These are phyloP conservation scores for Psittacula cyanocephala DNA, from an alignment of 2,113 vertebrate genomes.

Conservation along the genomic window DNA sequence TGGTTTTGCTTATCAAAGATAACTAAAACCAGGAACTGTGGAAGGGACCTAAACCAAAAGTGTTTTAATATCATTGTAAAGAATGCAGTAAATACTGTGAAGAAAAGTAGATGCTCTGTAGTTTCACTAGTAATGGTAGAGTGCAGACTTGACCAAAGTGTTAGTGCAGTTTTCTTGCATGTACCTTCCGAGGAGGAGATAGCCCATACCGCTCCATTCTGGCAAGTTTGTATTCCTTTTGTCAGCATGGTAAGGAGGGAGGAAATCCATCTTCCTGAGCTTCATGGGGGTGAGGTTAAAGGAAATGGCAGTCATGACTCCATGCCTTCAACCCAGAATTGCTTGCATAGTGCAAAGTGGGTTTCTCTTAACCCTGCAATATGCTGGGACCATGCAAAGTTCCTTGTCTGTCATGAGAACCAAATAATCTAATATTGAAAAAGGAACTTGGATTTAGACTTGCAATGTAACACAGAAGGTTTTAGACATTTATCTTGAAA, in stretches of 20 bases:
- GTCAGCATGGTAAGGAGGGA: not conserved
- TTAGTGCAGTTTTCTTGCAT: not conserved
- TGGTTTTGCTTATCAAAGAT: not conserved
- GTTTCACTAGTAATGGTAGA: not conserved
- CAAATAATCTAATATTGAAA: not conserved
- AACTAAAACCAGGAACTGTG: not conserved
- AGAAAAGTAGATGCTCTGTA: not conserved
- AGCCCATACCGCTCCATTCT: not conserved
- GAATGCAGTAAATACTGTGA: not conserved
- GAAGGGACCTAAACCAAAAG: accelerated
- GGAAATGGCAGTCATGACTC: not conserved
- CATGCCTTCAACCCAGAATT: not conserved
- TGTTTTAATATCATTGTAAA: not conserved
- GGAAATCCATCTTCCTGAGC: not conserved
- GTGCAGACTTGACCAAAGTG: not conserved
- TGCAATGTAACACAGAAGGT: not conserved
- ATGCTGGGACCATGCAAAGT: not conserved
- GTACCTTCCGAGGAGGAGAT: not conserved
- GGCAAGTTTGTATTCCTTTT: not conserved
- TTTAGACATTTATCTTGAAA: not conserved
- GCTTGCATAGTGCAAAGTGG: not conserved
- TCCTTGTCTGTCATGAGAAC: not conserved
- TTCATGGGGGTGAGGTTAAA: not conserved
- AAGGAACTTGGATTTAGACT: not conserved
- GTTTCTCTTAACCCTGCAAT: not conserved